These are phyloP conservation scores for Beris chalybata DNA, from an alignment of 2,888 invertebrate species.

Conservation along the genomic window DNA sequence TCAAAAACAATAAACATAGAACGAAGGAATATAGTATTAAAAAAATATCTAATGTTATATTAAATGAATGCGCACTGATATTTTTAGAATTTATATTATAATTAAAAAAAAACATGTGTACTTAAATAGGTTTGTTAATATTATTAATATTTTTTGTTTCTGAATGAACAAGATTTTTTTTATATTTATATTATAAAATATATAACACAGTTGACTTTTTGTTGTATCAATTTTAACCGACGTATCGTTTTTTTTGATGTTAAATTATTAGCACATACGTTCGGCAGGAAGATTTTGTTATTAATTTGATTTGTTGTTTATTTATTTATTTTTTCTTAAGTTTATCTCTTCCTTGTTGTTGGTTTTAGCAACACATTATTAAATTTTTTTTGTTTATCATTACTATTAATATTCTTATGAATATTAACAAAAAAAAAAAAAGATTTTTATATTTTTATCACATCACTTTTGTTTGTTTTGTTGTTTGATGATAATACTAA, in stretches of 20 bases:
- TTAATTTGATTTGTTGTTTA: neutral
- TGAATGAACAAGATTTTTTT: conserved; percentile 40
- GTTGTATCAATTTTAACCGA: conserved; percentile 15
- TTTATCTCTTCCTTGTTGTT: neutral
- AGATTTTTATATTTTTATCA: conserved; percentile 12
- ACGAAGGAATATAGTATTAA: conserved; percentile 8
- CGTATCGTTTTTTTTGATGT: conserved; percentile 41
- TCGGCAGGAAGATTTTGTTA: conserved; percentile 16
- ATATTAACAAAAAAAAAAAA: conserved; percentile 13
- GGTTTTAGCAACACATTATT: conserved; percentile 12
- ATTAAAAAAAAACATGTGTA: conserved; percentile 5
- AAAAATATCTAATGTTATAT: conserved; percentile 8
- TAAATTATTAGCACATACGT: conserved; percentile 11
- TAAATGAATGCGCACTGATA: conserved; percentile 15
- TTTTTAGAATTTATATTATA: conserved; percentile 10
- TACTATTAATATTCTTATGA: conserved; percentile 10
- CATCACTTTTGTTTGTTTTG: conserved; percentile 9
- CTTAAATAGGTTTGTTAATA: conserved; percentile 23
- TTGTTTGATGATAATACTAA: conserved; percentile 22
- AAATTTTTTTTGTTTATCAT: neutral
- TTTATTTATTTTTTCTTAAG: neutral
- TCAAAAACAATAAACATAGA: conserved; percentile 7
- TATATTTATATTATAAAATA: conserved; percentile 45
- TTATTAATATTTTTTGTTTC: conserved; percentile 17
- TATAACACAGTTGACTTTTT: conserved; percentile 58